Evolutionary conservation across 2,888 invertebrate genomes (phyloP).

Genomic region (Coelopa pilipes): DNA sequence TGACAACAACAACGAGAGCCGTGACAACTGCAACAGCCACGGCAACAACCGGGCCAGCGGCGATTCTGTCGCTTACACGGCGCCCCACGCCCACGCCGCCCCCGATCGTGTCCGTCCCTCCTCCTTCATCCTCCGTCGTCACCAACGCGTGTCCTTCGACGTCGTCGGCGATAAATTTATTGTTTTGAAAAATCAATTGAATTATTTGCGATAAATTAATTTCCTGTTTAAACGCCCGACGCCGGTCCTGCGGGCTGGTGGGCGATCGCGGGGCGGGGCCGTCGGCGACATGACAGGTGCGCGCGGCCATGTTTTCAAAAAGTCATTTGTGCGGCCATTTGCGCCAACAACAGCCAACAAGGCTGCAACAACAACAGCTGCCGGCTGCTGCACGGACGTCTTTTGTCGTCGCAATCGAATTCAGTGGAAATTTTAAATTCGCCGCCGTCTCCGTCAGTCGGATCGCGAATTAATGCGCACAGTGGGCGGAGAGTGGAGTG

Average conservation of each 20-base stretch:
- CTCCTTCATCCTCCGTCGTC: too few species aligned
- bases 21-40: background rate
- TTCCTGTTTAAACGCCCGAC: slow-evolving; percentile 46
- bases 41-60: background rate
- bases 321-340: slow-evolving; percentile 36
- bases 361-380: background rate
- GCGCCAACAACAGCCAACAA: slow-evolving; percentile 16
- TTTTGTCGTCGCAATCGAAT: slow-evolving; percentile 39
- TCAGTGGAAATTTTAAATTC: slow-evolving; percentile 42
- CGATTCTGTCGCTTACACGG: background rate
- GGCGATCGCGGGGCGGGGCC: background rate
- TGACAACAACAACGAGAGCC: background rate
- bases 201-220: slow-evolving; percentile 58
- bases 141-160: slow-evolving; percentile 18
- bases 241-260: background rate
- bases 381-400: slow-evolving; percentile 11
- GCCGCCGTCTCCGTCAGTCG: slow-evolving; percentile 16
- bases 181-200: slow-evolving; percentile 55
- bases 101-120: slow-evolving; percentile 43
- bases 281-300: slow-evolving; percentile 33
- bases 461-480: slow-evolving; percentile 26
- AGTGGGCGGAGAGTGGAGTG: background rate
- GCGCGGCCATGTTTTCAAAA: slow-evolving; percentile 34
- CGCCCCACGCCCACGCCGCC: slow-evolving; percentile 35
- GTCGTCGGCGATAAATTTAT: slow-evolving; percentile 47